Percentiles rank a stretch among this genome's conserved stretches.
phyloP scores from a whole-genome alignment of 2,888 invertebrate species.

The Trachelus iudaicus region DNA sequence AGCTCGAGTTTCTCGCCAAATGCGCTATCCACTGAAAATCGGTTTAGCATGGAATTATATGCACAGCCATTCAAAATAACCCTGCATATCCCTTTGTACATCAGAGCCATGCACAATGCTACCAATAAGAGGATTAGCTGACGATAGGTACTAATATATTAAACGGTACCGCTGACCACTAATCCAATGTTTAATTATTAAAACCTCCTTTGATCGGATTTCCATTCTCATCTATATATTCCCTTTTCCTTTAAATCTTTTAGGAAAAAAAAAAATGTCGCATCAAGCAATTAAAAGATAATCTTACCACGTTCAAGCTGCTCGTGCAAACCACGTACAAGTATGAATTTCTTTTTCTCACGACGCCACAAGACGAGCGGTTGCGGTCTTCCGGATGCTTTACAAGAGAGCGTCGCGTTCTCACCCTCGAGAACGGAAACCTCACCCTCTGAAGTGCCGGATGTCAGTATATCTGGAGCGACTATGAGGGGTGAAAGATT shows the following conservation, averaged over 20 bases:
- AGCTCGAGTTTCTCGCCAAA: constrained; percentile 75
- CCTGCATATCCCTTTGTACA: not conserved
- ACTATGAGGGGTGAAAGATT: constrained; percentile 67
- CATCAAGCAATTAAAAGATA: constrained; percentile 25
- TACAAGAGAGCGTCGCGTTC: constrained; percentile 79
- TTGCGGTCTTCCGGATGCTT: constrained; percentile 78
- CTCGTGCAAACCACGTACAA: constrained; percentile 51
- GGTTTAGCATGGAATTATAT: not conserved
- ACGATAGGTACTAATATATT: not conserved
- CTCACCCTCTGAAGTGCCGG: constrained; percentile 79
- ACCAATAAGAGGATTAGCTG: not conserved
- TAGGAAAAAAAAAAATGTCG: not conserved
- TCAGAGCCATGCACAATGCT: not conserved
- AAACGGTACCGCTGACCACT: not conserved
- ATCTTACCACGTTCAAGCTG: constrained; percentile 28
- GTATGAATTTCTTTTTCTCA: constrained; percentile 54
- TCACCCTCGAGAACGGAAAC: constrained; percentile 79
- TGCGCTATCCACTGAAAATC: constrained; percentile 70
- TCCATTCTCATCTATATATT: not conserved
- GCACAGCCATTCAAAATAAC: not conserved
- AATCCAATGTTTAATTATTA: not conserved
- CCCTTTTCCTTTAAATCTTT: too few species aligned
- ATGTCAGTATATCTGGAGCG: constrained; percentile 82
- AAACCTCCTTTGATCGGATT: not conserved
- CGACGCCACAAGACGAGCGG: constrained; percentile 71